Evolutionary conservation across 1,140 invertebrate species (phyloP), one percentile per base, ranked within the genome.

Genomic region (Physella acuta): DNA sequence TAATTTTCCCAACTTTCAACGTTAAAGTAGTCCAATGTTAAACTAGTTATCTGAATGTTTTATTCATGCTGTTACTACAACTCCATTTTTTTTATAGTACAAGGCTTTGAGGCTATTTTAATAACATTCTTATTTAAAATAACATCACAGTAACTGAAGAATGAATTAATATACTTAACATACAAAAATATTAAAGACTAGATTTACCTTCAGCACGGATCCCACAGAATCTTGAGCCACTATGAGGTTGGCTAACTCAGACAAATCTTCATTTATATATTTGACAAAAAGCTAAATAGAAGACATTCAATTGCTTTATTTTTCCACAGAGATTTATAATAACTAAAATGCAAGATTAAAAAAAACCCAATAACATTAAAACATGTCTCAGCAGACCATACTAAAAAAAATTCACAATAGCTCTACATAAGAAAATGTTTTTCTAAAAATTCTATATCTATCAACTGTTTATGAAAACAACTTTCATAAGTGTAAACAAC

Each of bases 251-350:
- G 65, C 11, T 31, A 68, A 31, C 37, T 68, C 65, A 33, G 65
- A 68, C 28, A 68, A 31, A 11, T 68, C 65, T 26, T 68, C 65
- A 44, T 68, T 68, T 1, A 68, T 26, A 26, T 68, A 24, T 53
- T 39, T 68, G 2, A 68, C 65, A 68, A 68, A 68, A 2, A 68
- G 55, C 65, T 68, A 49, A 8, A 26, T n/a, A n/a, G n/a, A n/a
- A n/a, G n/a, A n/a, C n/a, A n/a, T n/a, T n/a, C n/a, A n/a, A n/a
- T n/a, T n/a, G n/a, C n/a, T n/a, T n/a, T n/a, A n/a, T n/a, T n/a
- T n/a, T n/a, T n/a, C n/a, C n/a, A n/a, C n/a, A n/a, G n/a, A n/a
- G n/a, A n/a, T n/a, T n/a, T n/a, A 55, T 8, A 55, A 28, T 8
- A 55, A 14, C 5, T 5, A 24, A 8, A 55, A 55, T 8, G 26